Evolutionary conservation across 2,797 vertebrate genomes (phyloP).

Genomic region (Pantherophis vulpinus): DNA sequence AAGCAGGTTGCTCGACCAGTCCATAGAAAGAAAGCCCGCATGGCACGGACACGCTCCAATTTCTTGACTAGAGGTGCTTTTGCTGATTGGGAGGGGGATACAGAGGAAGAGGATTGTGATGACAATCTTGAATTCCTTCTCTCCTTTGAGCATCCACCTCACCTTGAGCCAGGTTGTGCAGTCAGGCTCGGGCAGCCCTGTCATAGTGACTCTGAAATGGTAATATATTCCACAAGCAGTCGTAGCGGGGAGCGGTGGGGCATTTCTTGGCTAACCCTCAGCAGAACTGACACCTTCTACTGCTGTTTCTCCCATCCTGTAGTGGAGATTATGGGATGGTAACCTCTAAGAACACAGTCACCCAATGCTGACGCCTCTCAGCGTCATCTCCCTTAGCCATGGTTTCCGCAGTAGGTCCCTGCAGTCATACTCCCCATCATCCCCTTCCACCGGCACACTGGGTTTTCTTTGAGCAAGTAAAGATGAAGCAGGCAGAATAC

Average conservation of each 20-base stretch:
- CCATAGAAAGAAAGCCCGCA: conserved; percentile 98
- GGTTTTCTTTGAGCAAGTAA: neutral
- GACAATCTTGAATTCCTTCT: conserved; percentile 80
- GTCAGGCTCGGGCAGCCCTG: conserved; percentile 83
- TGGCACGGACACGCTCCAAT: conserved; percentile 98
- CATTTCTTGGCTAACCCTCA: conserved; percentile 79
- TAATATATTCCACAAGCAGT: conserved; percentile 77
- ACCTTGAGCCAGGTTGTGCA: conserved; percentile 77
- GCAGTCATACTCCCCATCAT: neutral
- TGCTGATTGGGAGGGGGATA: conserved; percentile 86
- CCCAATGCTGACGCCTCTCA: accelerated
- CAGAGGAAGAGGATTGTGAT: conserved; percentile 91
- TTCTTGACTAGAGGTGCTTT: conserved; percentile 95
- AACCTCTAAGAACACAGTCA: conserved; percentile 57
- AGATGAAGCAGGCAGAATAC: neutral
- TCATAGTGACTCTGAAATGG: conserved; percentile 99
- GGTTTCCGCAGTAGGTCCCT: neutral
- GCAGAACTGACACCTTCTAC: conserved; percentile 71
- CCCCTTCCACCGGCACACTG: neutral
- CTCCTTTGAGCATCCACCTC: conserved; percentile 83
- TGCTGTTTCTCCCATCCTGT: conserved; percentile 63
- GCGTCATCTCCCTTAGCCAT: neutral
- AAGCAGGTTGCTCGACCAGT: conserved; percentile 90
- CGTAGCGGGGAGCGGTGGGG: conserved; percentile 30
- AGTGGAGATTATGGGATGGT: conserved; percentile 48